A percentile compares a stretch with the other conserved stretches of the same genome.
Conservation (phyloP, 2,113 vertebrate species). For the Leptobrachium leishanense region DNA sequence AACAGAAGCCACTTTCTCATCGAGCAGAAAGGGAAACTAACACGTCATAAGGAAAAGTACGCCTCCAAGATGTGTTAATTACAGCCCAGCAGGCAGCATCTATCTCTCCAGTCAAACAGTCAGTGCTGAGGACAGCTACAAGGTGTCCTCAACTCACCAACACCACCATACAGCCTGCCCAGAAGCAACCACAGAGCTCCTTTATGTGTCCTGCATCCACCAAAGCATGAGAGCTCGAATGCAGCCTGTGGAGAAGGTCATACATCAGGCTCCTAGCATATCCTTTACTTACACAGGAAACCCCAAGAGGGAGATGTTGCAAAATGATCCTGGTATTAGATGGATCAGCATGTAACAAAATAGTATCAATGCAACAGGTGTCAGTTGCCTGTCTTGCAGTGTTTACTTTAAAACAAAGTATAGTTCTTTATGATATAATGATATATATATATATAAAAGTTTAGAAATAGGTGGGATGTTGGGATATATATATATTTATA, state of each 20-base stretch:
- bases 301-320: slow-evolving; percentile 11
- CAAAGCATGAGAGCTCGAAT: neutral
- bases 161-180: slow-evolving; percentile 22
- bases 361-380: neutral
- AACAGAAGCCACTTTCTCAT: slow-evolving; percentile 69
- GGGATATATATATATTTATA: slow-evolving; percentile 21
- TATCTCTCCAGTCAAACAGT: slow-evolving; percentile 57
- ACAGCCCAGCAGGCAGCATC: slow-evolving; percentile 59
- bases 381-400: neutral
- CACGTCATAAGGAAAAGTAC: slow-evolving; percentile 72
- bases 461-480: slow-evolving; percentile 47
- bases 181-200: slow-evolving; percentile 8
- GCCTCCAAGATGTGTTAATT: slow-evolving; percentile 72
- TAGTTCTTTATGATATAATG: slow-evolving; percentile 38
- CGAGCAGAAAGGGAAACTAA: slow-evolving; percentile 69
- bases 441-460: slow-evolving; percentile 51
- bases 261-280: neutral
- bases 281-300: slow-evolving; percentile 1
- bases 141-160: slow-evolving; percentile 25
- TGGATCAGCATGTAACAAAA: neutral
- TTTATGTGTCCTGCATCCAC: slow-evolving; percentile 19
- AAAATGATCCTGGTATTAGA: neutral
- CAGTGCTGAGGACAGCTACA: slow-evolving; percentile 40
- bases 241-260: slow-evolving; percentile 14
- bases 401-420: slow-evolving; percentile 14